Evolutionary conservation across 2,888 invertebrate species (phyloP).

Genomic region (Clusia tigrina): DNA sequence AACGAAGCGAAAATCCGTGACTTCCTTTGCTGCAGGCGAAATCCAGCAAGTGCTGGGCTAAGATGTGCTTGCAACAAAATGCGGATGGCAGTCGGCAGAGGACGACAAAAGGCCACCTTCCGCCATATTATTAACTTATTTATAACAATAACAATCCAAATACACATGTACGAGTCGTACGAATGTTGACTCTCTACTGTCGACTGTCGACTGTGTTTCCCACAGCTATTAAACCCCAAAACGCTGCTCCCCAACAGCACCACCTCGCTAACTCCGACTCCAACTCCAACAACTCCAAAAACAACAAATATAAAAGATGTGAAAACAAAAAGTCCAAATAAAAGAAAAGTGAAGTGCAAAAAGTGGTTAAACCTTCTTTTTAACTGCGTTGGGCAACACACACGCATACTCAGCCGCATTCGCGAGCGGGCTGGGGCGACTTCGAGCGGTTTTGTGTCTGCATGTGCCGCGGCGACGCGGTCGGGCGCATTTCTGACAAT

Average conservation of each 20-base stretch:
- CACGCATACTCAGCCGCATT: neutral
- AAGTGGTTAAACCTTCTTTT: conserved; percentile 19
- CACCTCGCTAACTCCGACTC: conserved; percentile 12
- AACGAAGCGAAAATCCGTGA: conserved; percentile 41
- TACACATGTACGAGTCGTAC: conserved; percentile 1
- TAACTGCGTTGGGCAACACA: conserved; percentile 24
- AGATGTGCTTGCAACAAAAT: conserved; percentile 1
- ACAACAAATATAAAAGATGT: conserved; percentile 19
- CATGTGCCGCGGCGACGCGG: conserved; percentile 36
- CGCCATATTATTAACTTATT: conserved; percentile 66
- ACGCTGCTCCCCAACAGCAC: conserved; percentile 1
- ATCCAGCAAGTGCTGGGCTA: conserved; percentile 6
- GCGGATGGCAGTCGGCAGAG: neutral
- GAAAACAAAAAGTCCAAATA: conserved; percentile 15
- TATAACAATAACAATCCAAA: conserved; percentile 60
- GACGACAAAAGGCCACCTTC: conserved; percentile 59
- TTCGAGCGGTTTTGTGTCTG: conserved; percentile 31
- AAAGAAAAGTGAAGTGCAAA: too few species aligned
- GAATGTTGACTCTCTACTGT: too few species aligned
- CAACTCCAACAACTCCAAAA: conserved; percentile 17
- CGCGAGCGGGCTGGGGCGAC: conserved; percentile 10
- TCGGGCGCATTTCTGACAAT: conserved; percentile 33
- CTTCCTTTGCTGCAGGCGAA: conserved; percentile 41
- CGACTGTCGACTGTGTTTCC: conserved; percentile 33
- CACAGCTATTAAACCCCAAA: conserved; percentile 40